Base-by-base conservation (phyloP, 2,797 vertebrate species). In the Chloroceryle inda region DNA sequence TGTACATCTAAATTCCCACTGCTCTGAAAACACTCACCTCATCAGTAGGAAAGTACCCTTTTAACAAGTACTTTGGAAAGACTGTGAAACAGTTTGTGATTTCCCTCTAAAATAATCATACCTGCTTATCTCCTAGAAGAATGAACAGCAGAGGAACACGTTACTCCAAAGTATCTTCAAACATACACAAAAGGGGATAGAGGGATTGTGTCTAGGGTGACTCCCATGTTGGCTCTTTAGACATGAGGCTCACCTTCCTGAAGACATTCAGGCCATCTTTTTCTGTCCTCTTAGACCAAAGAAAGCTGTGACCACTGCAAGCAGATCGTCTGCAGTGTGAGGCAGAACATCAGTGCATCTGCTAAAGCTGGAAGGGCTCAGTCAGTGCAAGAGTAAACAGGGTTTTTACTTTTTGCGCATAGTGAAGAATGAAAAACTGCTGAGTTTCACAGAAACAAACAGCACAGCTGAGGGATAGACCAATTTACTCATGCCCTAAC, bases 371-470 rank as follows among this genome's bases (percentile, higher is more conserved):
- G 23, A 85, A 91, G 75, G 5, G 38, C 59, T 66, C 42, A 59
- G 31, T 13, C 42, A 35, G 18, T 23, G 40, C 1, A 2, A 35
- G 13, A 79, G 14, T 22, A 89, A 81, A 38, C 1, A 0, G 3
- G 13, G 5, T 3, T 91, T 96, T 64, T 67, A 19, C 10, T 64
- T 75, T 63, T 37, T 88, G 15, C 68, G 18, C 4, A 3, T n/a
- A 56, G 24, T 26, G 38, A 76, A 76, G 40, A 78, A 82, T 19
- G 21, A 76, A 47, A 90, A 92, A 79, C 27, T 3, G 18, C 69
- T 61, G 16, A 47, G 66, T 75, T 94, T 82, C 62, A 47, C 12
- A 74, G 50, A 90, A 90, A 89, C n/a, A 80, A 86, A 71, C 7
- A 84, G 73, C n/a, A 82, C 29, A 90, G 29, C 66, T 85, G 85